Conservation (phyloP, 2,888 invertebrate genomes). For the Biston betularia region DNA sequence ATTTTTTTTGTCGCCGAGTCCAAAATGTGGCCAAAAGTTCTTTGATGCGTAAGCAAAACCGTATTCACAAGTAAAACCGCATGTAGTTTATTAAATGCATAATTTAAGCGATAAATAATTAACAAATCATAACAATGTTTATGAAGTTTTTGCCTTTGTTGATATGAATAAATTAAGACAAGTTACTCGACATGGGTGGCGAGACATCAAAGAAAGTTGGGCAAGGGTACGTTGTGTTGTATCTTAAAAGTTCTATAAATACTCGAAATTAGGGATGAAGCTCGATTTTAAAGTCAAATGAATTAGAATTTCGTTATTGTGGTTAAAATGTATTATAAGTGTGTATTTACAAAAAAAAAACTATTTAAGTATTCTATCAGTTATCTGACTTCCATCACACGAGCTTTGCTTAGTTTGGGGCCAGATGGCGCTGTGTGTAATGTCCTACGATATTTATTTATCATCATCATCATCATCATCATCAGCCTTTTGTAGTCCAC, state of each 20-base stretch:
- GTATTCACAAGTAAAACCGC: background rate
- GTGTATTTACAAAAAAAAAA: no score
- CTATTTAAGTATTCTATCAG: no score
- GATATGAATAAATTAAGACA: slow-evolving; percentile 9
- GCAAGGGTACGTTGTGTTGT: slow-evolving; percentile 16
- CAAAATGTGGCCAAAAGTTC: no score
- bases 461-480: no score
- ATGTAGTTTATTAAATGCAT: slow-evolving; percentile 18
- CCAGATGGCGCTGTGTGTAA: no score
- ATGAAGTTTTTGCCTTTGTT: slow-evolving; percentile 16
- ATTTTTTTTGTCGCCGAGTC: no score
- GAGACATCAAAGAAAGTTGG: slow-evolving; percentile 23
- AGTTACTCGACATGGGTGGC: slow-evolving; percentile 25
- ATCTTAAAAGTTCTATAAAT: background rate
- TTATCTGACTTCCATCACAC: no score
- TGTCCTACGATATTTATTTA: no score
- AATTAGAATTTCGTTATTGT: no score
- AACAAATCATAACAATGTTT: slow-evolving; percentile 20
- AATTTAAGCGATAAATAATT: slow-evolving; percentile 30
- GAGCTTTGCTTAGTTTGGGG: no score
- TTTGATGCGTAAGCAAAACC: background rate
- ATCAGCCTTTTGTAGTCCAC: no score
- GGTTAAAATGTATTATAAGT: no score
- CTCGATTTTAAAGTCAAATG: background rate
- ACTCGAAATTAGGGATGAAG: slow-evolving; percentile 1